These are phyloP conservation scores for Drosophila virilis DNA, from an alignment of 1,140 invertebrate species.

Conservation along the genomic window DNA sequence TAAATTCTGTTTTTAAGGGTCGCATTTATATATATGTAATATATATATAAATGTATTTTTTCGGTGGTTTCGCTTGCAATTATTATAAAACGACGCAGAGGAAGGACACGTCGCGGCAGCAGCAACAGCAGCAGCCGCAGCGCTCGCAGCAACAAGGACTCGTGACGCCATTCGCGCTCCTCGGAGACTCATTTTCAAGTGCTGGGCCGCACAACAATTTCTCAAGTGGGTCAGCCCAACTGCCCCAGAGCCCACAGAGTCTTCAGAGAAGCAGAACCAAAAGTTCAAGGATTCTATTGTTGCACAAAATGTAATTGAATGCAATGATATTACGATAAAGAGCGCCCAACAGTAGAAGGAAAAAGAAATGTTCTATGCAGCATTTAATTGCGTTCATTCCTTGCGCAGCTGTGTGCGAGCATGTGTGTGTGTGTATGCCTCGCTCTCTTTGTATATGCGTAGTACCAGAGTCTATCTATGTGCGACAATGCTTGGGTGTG, in stretches of 20 bases:
- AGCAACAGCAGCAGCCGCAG: constrained; percentile 32
- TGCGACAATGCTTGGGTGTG: not conserved
- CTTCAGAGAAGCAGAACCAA: constrained; percentile 23
- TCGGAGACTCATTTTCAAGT: constrained; percentile 80
- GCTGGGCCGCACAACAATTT: constrained; percentile 61
- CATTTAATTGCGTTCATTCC: constrained; percentile 69
- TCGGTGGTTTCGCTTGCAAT: constrained; percentile 67
- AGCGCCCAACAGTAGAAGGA: constrained; percentile 7
- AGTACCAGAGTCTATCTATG: not conserved
- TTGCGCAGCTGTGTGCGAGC: constrained; percentile 20
- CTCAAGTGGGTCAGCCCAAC: constrained; percentile 74
- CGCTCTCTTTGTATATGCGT: not conserved
- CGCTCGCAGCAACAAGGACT: constrained; percentile 50
- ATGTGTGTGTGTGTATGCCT: not conserved
- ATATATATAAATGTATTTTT: constrained; percentile 37
- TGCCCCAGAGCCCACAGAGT: constrained; percentile 36
- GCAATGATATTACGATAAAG: constrained; percentile 60
- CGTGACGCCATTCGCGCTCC: constrained; percentile 59
- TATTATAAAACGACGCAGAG: constrained; percentile 75
- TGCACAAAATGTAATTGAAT: constrained; percentile 76
- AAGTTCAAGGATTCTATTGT: constrained; percentile 79
- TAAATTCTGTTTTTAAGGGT: constrained; percentile 69
- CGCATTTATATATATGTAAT: constrained; percentile 36
- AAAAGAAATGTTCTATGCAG: constrained; percentile 41
- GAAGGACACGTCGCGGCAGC: constrained; percentile 19